Evolutionary conservation across 2,113 vertebrate species (phyloP), one percentile per base, ranked within the genome.

Genomic region (Orthochromis indermauri): DNA sequence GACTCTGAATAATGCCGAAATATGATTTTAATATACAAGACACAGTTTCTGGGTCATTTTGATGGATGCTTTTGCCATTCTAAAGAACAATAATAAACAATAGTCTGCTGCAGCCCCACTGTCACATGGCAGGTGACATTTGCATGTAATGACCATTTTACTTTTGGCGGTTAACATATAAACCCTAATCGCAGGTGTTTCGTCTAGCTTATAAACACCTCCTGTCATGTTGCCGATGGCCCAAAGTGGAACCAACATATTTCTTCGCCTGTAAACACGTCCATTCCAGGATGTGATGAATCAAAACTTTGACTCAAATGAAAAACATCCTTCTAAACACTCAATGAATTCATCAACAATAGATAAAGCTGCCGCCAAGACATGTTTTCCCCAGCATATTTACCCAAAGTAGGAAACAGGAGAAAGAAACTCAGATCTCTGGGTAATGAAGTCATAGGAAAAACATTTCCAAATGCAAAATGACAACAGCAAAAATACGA

Each of bases 331-430:
- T 88, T 57, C 47, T 33, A 57, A 61, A 84, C 17, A 51, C 79
- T 35, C 83, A 85, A 86, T 83, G 86, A 86, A 92, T 86, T 89
- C 78, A 28, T 42, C 53, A 86, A 95, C 93, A 93, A 94, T 92
- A 82, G 86, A 59, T 24, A 14, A 45, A 79, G 28, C 17, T 19
- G 37, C 79, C 68, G 91, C 93, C 93, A 92, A 84, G 63, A 86
- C 5, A 7, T 40, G 68, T 66, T 82, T 10, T 1, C 7, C 5
- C 33, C 21, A 4, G 7, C 55, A 61, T 45, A 53, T 84, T 28
- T 57, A 35, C 28, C 66, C 55, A 51, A n/a, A 54, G 5, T 21
- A 61, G 81, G 54, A 78, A 76, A 59, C 9, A 31, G 54, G 33
- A 89, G 86, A 82, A 89, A 88, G 81, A 54, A 82, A 89, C 42